Conservation (phyloP, 2,888 invertebrate genomes). For the Drosophila nigritarsus region DNA sequence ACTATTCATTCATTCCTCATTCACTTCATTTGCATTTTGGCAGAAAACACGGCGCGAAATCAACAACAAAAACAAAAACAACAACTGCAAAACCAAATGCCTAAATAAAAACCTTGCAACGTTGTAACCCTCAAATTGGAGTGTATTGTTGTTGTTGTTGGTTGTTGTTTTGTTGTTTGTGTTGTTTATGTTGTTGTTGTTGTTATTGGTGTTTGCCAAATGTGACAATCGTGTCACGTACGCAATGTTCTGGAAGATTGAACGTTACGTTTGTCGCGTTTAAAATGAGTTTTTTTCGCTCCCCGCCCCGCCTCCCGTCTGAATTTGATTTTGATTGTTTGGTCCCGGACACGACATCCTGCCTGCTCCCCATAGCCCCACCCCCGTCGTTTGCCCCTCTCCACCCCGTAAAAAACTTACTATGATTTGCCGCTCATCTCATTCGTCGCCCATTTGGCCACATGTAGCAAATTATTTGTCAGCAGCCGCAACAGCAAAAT, state of each 20-base stretch:
- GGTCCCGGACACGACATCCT: constrained; percentile 62
- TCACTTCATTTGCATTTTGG: constrained; percentile 73
- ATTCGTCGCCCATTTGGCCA: constrained; percentile 54
- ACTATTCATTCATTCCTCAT: constrained; percentile 38
- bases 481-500: constrained; percentile 43
- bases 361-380: background rate
- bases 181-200: constrained; percentile 12
- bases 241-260: constrained; percentile 83
- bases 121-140: constrained; percentile 46
- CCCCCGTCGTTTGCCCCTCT: background rate
- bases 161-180: constrained; percentile 14
- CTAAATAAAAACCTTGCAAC: constrained; percentile 60
- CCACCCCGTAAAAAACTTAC: constrained; percentile 6
- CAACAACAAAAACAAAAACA: constrained; percentile 30
- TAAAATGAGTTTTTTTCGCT: constrained; percentile 78
- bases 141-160: constrained; percentile 23
- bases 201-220: constrained; percentile 55
- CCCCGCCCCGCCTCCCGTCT: constrained; percentile 7
- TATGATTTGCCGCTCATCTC: constrained; percentile 59
- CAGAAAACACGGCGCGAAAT: constrained; percentile 45
- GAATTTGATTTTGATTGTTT: constrained; percentile 82
- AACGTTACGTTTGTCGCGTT: constrained; percentile 83
- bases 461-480: constrained; percentile 72
- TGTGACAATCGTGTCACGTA: constrained; percentile 83
- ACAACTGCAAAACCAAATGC: constrained; percentile 35